Base-by-base conservation (phyloP, 2,113 vertebrate genomes). In the Chinchilla lanigera region DNA sequence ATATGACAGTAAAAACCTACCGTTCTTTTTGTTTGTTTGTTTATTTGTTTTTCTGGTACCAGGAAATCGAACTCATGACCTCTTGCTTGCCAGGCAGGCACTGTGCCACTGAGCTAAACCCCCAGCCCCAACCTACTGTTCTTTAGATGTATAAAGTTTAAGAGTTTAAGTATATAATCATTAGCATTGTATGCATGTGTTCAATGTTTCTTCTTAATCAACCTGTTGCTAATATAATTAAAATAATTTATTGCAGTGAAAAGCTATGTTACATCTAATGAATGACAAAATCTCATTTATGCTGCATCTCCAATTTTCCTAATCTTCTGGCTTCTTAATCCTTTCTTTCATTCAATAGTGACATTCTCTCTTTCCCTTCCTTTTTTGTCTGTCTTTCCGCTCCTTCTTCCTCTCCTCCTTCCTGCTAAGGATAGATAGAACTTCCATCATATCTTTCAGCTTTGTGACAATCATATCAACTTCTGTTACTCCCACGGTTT, bases 261-360 rank as follows among this genome's bases (percentile, higher is more conserved):
- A 73, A 60, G 52, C 38, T 26, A 56, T 77, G 30, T 75, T 8
- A 69, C 69, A 86, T 47, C 38, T 86, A 86, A 77, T 88, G 35
- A 84, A 71, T 69, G 54, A 80, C 38, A 92, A 54, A 81, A 58
- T 54, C 16, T 82, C 12, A 35, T 73, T 41, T 60, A 77, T 50
- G 30, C 22, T 82, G n/a, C 85, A 67, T 89, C 41, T 22, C 7
- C 16, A 38, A 26, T 20, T 58, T 85, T 19, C 60, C 26, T 61
- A 61, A 61, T 26, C 60, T 22, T 60, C 60, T 88, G 61, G 22
- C 4, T 73, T 94, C 22, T 92, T 82, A 67, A n/a, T 44, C 19
- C 54, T 65, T 86, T 95, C 38, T 86, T 54, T 89, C n/a, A 28
- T 38, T 96, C n/a, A 82, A 67, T 30, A 69, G 56, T 41, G 52